Evolutionary conservation across 2,113 vertebrate genomes (phyloP).

Genomic region (Myiagra hebetior): DNA sequence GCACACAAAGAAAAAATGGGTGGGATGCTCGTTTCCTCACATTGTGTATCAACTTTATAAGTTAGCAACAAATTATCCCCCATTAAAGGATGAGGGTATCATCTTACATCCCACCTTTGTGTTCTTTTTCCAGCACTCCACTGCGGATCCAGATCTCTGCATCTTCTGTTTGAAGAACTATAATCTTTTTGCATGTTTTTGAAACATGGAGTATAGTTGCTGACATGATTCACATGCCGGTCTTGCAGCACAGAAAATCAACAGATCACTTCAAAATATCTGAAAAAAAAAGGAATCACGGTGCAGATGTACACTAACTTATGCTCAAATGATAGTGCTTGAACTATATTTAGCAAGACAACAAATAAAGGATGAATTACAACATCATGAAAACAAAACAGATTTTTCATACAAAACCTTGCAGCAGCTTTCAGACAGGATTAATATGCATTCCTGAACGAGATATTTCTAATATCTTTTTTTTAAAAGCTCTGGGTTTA

Average conservation of each 20-base stretch:
- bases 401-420: background rate
- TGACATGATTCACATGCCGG: background rate
- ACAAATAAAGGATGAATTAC: background rate
- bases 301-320: background rate
- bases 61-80: background rate
- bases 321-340: background rate
- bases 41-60: slow-evolving; percentile 36
- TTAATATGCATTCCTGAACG: background rate
- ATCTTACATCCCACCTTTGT: slow-evolving; percentile 5
- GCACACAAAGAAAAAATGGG: slow-evolving; percentile 31
- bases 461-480: background rate
- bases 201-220: background rate
- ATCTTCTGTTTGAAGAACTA: background rate
- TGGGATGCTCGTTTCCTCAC: slow-evolving; percentile 50
- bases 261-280: background rate
- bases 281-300: background rate
- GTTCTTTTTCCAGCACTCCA: background rate
- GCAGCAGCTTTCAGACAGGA: background rate
- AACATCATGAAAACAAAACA: background rate
- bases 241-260: background rate
- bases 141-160: background rate
- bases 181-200: background rate
- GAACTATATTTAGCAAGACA: background rate
- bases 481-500: background rate
- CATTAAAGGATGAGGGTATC: background rate